Evolutionary conservation across 2,888 invertebrate genomes (phyloP).

Genomic region (Camponotus fellah): DNA sequence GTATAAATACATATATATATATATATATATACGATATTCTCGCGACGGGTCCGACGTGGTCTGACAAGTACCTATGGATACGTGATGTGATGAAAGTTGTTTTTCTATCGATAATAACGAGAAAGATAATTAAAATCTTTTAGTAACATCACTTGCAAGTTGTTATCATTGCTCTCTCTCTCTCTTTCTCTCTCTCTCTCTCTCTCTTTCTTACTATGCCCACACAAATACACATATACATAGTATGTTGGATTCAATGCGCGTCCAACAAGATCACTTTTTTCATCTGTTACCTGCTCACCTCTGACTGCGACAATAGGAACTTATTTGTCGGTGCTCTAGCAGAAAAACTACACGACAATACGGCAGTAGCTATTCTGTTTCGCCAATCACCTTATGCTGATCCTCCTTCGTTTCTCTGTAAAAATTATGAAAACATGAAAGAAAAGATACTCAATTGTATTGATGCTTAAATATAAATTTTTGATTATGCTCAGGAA

Average conservation of each 20-base stretch:
- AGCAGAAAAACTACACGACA: conserved; percentile 36
- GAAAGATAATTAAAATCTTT: conserved; percentile 78
- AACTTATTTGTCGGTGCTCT: conserved; percentile 44
- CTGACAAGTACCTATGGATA: conserved; percentile 75
- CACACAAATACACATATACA: conserved; percentile 9
- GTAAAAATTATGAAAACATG: conserved; percentile 37
- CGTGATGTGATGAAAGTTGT: conserved; percentile 81
- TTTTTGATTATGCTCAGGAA: conserved; percentile 22
- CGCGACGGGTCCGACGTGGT: conserved; percentile 70
- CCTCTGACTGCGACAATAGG: conserved; percentile 18
- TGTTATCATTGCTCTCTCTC: conserved; percentile 66
- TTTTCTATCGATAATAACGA: conserved; percentile 69
- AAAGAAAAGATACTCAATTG: conserved; percentile 23
- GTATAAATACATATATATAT: conserved; percentile 57
- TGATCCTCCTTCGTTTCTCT: conserved; percentile 27
- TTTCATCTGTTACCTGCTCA: conserved; percentile 11
- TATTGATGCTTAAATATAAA: not conserved
- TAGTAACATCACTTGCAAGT: conserved; percentile 72
- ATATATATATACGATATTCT: conserved; percentile 60
- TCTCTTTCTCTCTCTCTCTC: conserved; percentile 28
- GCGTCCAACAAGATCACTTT: conserved; percentile 44
- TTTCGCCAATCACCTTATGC: not conserved
- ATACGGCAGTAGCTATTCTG: conserved; percentile 21
- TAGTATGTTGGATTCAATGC: conserved; percentile 15
- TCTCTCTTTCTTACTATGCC: conserved; percentile 34